These are phyloP conservation scores for Macrosoma leucophasiata DNA, from an alignment of 2,888 invertebrate genomes.

Conservation along the genomic window DNA sequence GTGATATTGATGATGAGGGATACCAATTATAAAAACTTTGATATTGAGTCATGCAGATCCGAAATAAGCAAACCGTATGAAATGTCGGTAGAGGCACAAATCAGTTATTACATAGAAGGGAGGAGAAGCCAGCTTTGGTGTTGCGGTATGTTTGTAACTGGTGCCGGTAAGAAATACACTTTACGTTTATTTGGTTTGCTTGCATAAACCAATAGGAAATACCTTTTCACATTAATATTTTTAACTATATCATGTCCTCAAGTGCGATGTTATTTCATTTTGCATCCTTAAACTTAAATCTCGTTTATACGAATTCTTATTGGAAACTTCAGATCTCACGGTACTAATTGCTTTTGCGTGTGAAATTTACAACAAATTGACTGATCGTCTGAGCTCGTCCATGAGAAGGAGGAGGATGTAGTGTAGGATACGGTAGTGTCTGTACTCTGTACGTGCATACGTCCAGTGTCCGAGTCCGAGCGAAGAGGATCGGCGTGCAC, in stretches of 20 bases:
- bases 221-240: slow-evolving; percentile 75
- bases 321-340: slow-evolving; percentile 72
- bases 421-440: slow-evolving; percentile 36
- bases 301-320: slow-evolving; percentile 44
- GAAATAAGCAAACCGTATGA: slow-evolving; percentile 40
- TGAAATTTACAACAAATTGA: slow-evolving; percentile 39
- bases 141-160: slow-evolving; percentile 52
- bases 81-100: slow-evolving; percentile 61
- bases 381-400: no score
- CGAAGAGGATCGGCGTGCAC: slow-evolving; percentile 41
- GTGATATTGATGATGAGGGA: slow-evolving; percentile 62
- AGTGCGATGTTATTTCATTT: slow-evolving; percentile 66
- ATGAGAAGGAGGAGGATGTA: no score
- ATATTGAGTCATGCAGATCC: slow-evolving; percentile 33
- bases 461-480: slow-evolving; percentile 24
- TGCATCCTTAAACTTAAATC: slow-evolving; percentile 60
- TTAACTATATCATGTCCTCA: slow-evolving; percentile 75
- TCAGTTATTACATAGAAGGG: slow-evolving; percentile 44
- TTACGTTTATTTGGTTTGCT: slow-evolving; percentile 56
- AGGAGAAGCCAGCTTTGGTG: slow-evolving; percentile 72
- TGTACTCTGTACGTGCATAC: slow-evolving; percentile 34
- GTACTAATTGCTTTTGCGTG: slow-evolving; percentile 65
- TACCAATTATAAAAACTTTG: slow-evolving; percentile 35
- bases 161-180: slow-evolving; percentile 57
- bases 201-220: slow-evolving; percentile 69